A percentile compares a stretch with the other conserved stretches of the same genome.
These are phyloP conservation scores for Buathra laborator DNA, from an alignment of 2,888 invertebrate species.

Conservation along the genomic window DNA sequence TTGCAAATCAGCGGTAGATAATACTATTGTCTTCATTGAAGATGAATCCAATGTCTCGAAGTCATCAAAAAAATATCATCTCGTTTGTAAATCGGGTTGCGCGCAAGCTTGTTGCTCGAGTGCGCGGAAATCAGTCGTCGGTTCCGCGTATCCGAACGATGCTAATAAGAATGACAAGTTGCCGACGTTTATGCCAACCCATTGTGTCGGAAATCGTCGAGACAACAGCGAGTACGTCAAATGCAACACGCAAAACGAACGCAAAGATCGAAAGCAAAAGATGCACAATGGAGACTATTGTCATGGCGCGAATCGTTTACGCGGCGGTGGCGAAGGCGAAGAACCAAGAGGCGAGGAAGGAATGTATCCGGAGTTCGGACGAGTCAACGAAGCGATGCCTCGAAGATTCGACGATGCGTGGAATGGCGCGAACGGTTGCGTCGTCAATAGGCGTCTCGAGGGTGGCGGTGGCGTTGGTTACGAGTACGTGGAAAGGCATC, in stretches of 20 bases:
- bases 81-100: constrained; percentile 76
- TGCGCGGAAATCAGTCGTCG: constrained; percentile 55
- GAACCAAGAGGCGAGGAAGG: constrained; percentile 60
- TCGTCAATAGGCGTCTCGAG: constrained; percentile 59
- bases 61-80: constrained; percentile 24
- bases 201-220: constrained; percentile 68
- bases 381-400: constrained; percentile 40
- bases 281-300: constrained; percentile 49
- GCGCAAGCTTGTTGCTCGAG: constrained; percentile 74
- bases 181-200: constrained; percentile 64
- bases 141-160: constrained; percentile 48
- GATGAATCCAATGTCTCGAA: constrained; percentile 29
- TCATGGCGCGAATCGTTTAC: constrained; percentile 67
- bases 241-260: constrained; percentile 17
- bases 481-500: constrained; percentile 48
- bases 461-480: constrained; percentile 67
- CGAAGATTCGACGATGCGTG: constrained; percentile 49
- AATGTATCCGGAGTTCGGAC: constrained; percentile 50
- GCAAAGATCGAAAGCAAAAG: constrained; percentile 17
- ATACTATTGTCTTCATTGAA: constrained; percentile 22
- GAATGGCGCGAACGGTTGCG: constrained; percentile 37
- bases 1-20: constrained; percentile 65
- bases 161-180: constrained; percentile 67
- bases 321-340: constrained; percentile 73
- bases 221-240: constrained; percentile 18